Conservation (phyloP, 2,888 invertebrate species). For the Nomada fabriciana region DNA sequence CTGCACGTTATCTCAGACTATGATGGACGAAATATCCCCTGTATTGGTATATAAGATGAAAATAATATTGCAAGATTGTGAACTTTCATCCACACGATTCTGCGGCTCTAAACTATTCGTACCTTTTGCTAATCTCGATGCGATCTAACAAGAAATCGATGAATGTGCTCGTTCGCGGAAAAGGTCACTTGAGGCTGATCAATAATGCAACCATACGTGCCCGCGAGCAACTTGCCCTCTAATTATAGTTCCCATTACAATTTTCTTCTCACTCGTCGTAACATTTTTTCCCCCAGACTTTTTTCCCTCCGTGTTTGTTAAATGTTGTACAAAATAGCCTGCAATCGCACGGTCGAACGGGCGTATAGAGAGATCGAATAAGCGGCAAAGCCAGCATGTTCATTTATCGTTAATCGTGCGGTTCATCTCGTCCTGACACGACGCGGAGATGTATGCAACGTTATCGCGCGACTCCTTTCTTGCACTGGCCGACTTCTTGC, state of each 20-base stretch:
- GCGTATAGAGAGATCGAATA: constrained; percentile 46
- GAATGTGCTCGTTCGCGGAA: constrained; percentile 11
- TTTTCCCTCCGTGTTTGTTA: background rate
- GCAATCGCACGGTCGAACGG: constrained; percentile 13
- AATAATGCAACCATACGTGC: background rate
- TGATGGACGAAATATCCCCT: too few species aligned
- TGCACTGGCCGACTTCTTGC: constrained; percentile 57
- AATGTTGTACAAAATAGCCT: background rate
- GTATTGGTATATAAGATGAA: background rate
- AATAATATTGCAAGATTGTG: background rate
- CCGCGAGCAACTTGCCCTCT: background rate
- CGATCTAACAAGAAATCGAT: constrained; percentile 32
- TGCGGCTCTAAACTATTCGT: background rate
- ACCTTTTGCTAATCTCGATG: background rate
- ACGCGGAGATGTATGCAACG: constrained; percentile 55
- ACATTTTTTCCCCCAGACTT: background rate
- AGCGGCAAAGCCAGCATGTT: constrained; percentile 43
- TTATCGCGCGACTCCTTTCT: constrained; percentile 60
- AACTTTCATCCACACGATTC: background rate
- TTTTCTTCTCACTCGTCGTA: too few species aligned
- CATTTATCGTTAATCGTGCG: constrained; percentile 59
- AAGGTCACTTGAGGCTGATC: constrained; percentile 32
- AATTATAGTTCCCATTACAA: background rate
- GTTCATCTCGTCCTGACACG: constrained; percentile 59
- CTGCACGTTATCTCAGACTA: too few species aligned